Conservation (phyloP, 1,140 invertebrate species). For the Mesaphorura yosii region DNA sequence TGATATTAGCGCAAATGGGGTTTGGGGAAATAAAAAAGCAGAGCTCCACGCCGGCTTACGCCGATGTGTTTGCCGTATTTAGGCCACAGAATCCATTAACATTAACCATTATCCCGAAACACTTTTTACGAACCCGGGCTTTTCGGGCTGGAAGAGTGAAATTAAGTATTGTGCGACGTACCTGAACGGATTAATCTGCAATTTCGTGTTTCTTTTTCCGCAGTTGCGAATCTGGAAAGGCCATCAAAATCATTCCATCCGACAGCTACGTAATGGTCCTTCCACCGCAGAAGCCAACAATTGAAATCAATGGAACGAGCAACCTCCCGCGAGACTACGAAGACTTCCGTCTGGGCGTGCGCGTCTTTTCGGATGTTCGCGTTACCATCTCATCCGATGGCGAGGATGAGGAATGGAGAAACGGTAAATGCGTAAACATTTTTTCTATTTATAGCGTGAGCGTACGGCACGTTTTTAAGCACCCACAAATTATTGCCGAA, state of each 20-base stretch:
- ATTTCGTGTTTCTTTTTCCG: no score
- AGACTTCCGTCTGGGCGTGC: conserved; percentile 67
- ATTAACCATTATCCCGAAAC: no score
- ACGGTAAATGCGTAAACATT: conserved; percentile 32
- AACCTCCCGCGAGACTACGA: conserved; percentile 74
- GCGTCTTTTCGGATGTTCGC: conserved; percentile 67
- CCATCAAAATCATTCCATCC: conserved; percentile 56
- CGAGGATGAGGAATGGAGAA: conserved; percentile 34
- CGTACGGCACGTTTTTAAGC: not conserved
- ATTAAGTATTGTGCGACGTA: no score
- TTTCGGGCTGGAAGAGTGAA: no score
- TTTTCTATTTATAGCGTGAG: not conserved
- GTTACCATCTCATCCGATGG: conserved; percentile 49
- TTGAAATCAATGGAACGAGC: conserved; percentile 66
- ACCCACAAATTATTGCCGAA: no score
- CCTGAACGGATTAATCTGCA: no score
- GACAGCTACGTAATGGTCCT: conserved; percentile 78
- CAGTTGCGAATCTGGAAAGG: conserved; percentile 57
- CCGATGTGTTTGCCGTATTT: no score
- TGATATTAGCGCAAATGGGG: no score
- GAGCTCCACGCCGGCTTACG: no score
- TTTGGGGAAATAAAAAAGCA: no score
- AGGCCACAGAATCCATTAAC: no score
- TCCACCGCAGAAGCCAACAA: conserved; percentile 68
- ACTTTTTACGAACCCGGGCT: no score